Percentiles rank a stretch among this genome's conserved stretches.
These are phyloP conservation scores for Lobophora halterata DNA, from an alignment of 2,888 invertebrate genomes.

Conservation along the genomic window DNA sequence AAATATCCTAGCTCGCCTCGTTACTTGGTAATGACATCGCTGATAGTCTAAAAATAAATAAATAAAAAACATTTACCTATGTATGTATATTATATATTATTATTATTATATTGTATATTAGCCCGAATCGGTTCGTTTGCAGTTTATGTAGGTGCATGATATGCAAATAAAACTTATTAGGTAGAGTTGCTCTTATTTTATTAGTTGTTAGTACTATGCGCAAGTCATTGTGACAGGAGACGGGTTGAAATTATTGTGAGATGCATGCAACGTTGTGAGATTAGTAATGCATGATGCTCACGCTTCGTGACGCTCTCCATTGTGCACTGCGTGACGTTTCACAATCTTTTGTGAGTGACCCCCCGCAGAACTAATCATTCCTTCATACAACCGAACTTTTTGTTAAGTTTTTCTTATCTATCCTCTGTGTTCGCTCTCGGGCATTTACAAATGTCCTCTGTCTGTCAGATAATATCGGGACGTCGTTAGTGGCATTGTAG, in stretches of 20 bases:
- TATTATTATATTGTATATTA: too few species aligned
- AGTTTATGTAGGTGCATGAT: too few species aligned
- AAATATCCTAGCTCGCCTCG: too few species aligned
- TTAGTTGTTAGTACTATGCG: background rate
- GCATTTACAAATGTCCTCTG: slow-evolving; percentile 66
- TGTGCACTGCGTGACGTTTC: slow-evolving; percentile 67
- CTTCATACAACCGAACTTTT: slow-evolving; percentile 55
- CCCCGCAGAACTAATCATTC: slow-evolving; percentile 55
- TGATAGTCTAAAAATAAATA: too few species aligned
- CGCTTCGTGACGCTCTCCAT: slow-evolving; percentile 66
- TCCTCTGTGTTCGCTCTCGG: slow-evolving; percentile 49
- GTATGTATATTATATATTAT: too few species aligned
- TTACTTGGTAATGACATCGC: too few species aligned
- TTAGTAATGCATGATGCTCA: slow-evolving; percentile 68
- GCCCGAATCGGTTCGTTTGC: too few species aligned
- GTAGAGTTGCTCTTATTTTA: background rate
- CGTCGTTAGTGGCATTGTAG: slow-evolving; percentile 73
- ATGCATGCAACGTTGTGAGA: slow-evolving; percentile 53
- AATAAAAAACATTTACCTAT: too few species aligned
- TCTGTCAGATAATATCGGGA: slow-evolving; percentile 69
- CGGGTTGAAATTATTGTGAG: slow-evolving; percentile 41
- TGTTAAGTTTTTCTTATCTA: slow-evolving; percentile 56
- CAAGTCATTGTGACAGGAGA: slow-evolving; percentile 20
- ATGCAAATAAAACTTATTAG: too few species aligned
- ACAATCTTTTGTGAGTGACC: slow-evolving; percentile 62